Evolutionary conservation across 2,888 invertebrate genomes (phyloP).

Genomic region (Spodoptera exigua): DNA sequence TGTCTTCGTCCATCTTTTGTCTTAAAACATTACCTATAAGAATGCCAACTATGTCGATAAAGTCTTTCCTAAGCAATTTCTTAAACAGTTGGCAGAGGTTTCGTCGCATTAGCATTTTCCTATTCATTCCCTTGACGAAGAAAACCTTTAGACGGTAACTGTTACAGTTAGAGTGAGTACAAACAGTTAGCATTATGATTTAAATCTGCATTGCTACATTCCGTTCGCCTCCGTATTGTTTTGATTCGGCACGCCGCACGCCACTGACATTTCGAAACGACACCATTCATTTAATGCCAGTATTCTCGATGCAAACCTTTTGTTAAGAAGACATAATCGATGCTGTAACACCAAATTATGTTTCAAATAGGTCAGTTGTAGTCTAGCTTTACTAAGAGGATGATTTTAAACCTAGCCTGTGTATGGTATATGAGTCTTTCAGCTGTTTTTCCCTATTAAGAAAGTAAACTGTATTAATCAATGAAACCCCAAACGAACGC

Average conservation of each 20-base stretch:
- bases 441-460: too few relatives aligned
- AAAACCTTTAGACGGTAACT: slow-evolving; percentile 3
- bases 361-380: slow-evolving; percentile 8
- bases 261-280: slow-evolving; percentile 56
- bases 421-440: slow-evolving; percentile 17
- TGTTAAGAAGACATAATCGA: slow-evolving; percentile 30
- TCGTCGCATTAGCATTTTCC: too few relatives aligned
- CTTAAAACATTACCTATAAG: too few relatives aligned
- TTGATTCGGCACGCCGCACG: slow-evolving; percentile 53
- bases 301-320: slow-evolving; percentile 43
- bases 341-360: slow-evolving; percentile 30
- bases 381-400: slow-evolving; percentile 11
- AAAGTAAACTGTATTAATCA: too few relatives aligned
- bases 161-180: slow-evolving; percentile 29
- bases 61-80: too few relatives aligned
- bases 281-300: slow-evolving; percentile 42
- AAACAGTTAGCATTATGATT: slow-evolving; percentile 49
- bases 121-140: neutral
- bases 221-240: slow-evolving; percentile 51
- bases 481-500: too few relatives aligned
- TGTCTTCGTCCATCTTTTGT: too few relatives aligned
- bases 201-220: slow-evolving; percentile 56
- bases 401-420: neutral
- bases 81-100: too few relatives aligned
- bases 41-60: too few relatives aligned